Percentiles rank a stretch among this genome's conserved stretches.
Evolutionary conservation across 2,888 invertebrate genomes (phyloP).

Genomic region (Tolmerus cingulatus): DNA sequence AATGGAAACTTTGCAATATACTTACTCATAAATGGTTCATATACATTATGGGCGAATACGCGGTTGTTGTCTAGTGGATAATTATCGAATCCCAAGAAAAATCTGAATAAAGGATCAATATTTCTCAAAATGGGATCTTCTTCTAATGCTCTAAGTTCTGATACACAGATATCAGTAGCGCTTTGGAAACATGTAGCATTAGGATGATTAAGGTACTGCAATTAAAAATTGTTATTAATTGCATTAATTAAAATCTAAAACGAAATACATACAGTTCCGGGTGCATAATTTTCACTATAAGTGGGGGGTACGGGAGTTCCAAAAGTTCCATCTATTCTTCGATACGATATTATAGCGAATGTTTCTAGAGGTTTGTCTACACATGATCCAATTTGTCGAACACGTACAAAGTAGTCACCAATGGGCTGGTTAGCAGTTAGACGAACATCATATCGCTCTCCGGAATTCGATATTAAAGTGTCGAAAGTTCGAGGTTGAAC

Average conservation of each 20-base stretch:
- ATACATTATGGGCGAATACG: slow-evolving; percentile 51
- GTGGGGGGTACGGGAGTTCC: slow-evolving; percentile 44
- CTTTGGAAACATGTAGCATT: slow-evolving; percentile 51
- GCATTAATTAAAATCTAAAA: background rate
- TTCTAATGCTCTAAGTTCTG: slow-evolving; percentile 50
- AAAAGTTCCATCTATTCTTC: slow-evolving; percentile 24
- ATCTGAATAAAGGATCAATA: slow-evolving; percentile 52
- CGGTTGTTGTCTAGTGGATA: slow-evolving; percentile 52
- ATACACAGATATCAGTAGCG: slow-evolving; percentile 50
- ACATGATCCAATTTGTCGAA: slow-evolving; percentile 53
- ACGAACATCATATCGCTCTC: slow-evolving; percentile 66
- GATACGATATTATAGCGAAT: slow-evolving; percentile 54
- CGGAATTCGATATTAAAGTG: slow-evolving; percentile 58
- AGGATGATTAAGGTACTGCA: slow-evolving; percentile 53
- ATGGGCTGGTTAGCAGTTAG: slow-evolving; percentile 60
- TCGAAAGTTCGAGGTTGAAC: slow-evolving; percentile 54
- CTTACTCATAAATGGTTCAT: slow-evolving; percentile 56
- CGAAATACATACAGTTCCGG: slow-evolving; percentile 48
- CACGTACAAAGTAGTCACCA: slow-evolving; percentile 55
- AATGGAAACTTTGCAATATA: background rate
- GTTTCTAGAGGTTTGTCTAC: slow-evolving; percentile 50
- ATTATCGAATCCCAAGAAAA: slow-evolving; percentile 54
- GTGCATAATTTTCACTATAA: slow-evolving; percentile 46
- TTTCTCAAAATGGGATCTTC: slow-evolving; percentile 49
- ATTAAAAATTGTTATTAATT: background rate